phyloP scores from a whole-genome alignment of 1,140 invertebrate genomes.

The Procambarus virginalis region DNA sequence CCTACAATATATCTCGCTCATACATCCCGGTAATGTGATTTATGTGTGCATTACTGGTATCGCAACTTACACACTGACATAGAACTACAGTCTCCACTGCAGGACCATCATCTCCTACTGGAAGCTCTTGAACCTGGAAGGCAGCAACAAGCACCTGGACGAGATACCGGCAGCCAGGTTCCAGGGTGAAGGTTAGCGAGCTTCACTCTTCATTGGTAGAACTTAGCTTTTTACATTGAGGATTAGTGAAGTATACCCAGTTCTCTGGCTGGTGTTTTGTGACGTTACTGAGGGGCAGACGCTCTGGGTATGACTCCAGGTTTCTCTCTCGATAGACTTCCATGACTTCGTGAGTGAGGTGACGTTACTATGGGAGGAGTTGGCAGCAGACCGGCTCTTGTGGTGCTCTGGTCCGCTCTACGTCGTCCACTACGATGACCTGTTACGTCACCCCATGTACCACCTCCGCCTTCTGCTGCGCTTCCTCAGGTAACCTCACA shows the following conservation, averaged over 20 bases:
- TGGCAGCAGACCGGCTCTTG: constrained; percentile 40
- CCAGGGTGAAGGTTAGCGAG: neutral
- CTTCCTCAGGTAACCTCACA: constrained; percentile 17
- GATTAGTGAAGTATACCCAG: no score
- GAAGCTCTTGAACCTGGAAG: neutral
- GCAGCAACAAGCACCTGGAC: neutral
- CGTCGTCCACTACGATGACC: constrained; percentile 38
- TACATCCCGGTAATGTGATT: no score
- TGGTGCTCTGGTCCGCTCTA: constrained; percentile 24
- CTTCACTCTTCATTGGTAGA: neutral
- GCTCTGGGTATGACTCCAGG: no score
- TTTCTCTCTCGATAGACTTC: constrained; percentile 4
- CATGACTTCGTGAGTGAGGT: constrained; percentile 18
- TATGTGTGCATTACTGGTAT: no score
- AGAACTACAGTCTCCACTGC: neutral
- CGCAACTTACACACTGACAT: no score
- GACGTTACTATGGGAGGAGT: constrained; percentile 37
- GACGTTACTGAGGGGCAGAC: no score
- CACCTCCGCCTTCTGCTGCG: constrained; percentile 16
- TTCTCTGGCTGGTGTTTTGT: no score
- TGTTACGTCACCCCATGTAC: neutral
- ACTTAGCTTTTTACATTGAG: no score
- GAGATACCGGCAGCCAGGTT: constrained; percentile 5
- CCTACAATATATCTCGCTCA: no score
- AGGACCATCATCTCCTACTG: constrained; percentile 15